A percentile compares a stretch with the other conserved stretches of the same genome.
phyloP scores from a whole-genome alignment of 1,140 invertebrate species.

The Anagrus nilaparvatae region DNA sequence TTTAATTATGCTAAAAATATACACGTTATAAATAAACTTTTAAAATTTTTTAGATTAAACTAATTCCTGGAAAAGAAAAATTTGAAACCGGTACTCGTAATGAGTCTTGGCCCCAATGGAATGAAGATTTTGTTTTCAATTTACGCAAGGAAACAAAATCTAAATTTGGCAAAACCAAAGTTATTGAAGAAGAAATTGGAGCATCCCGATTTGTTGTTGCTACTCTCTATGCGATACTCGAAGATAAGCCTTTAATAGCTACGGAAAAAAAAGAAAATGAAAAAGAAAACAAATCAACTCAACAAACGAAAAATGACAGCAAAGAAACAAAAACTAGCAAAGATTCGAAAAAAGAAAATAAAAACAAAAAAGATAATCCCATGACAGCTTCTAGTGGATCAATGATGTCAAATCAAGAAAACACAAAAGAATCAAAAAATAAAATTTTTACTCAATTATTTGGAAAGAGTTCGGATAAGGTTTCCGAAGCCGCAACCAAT shows the following conservation, averaged over 20 bases:
- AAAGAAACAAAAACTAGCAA: too few species aligned
- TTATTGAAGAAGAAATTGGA: slow-evolving; percentile 45
- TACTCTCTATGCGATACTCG: slow-evolving; percentile 61
- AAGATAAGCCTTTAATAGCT: slow-evolving; percentile 44
- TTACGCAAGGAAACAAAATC: slow-evolving; percentile 43
- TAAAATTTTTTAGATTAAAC: slow-evolving; percentile 49
- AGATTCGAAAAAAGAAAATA: slow-evolving; percentile 30
- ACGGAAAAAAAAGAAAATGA: slow-evolving; percentile 38
- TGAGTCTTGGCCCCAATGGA: slow-evolving; percentile 66
- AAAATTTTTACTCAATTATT: slow-evolving; percentile 37
- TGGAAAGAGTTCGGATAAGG: slow-evolving; percentile 27
- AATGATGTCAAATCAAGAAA: too few species aligned
- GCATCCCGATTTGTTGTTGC: slow-evolving; percentile 60
- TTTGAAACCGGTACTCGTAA: slow-evolving; percentile 61
- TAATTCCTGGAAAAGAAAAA: slow-evolving; percentile 62
- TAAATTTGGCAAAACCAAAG: slow-evolving; percentile 37
- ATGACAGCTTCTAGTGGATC: slow-evolving; percentile 12
- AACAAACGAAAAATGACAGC: slow-evolving; percentile 26
- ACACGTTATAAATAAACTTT: not conserved
- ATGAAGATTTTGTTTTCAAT: slow-evolving; percentile 62
- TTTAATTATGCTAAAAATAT: not conserved
- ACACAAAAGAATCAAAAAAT: too few species aligned
- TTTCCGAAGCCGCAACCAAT: slow-evolving; percentile 15
- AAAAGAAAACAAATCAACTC: slow-evolving; percentile 26
- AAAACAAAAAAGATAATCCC: slow-evolving; percentile 14